Evolutionary conservation across 2,797 vertebrate species (phyloP).

Genomic region (Sebastiscus albofasciatus): DNA sequence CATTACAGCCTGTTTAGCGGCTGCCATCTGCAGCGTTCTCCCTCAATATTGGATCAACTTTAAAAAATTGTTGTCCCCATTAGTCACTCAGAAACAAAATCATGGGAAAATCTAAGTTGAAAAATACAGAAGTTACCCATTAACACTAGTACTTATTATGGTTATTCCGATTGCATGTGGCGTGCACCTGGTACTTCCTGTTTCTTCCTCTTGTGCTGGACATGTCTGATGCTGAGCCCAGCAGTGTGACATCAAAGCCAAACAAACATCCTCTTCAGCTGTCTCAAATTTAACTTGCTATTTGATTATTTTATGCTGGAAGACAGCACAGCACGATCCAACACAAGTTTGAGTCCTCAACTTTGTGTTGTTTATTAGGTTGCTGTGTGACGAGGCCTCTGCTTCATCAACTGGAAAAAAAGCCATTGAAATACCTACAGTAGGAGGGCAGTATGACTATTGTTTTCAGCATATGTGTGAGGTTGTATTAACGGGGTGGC

Average conservation of each 20-base stretch:
- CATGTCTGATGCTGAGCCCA: not conserved
- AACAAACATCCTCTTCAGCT: not conserved
- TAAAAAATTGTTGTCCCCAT: not conserved
- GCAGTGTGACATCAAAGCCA: not conserved
- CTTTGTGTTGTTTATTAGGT: slow-evolving; percentile 16
- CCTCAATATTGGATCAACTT: not conserved
- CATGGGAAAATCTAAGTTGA: not conserved
- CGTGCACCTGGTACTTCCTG: not conserved
- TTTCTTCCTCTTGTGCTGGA: not conserved
- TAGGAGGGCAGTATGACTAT: not conserved
- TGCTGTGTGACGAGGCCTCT: slow-evolving; percentile 33
- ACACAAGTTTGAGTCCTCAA: not conserved
- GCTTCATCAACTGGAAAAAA: slow-evolving; percentile 1
- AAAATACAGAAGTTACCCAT: not conserved
- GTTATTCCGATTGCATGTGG: not conserved
- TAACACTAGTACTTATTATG: not conserved
- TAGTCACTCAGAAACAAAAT: not conserved
- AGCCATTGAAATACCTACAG: not conserved
- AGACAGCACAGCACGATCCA: not conserved
- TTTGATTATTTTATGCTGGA: not conserved
- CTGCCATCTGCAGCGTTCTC: not conserved
- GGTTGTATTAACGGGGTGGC: not conserved
- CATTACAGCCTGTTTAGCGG: no score
- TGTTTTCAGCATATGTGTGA: slow-evolving; percentile 8
- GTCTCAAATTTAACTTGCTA: not conserved